Evolutionary conservation across 2,888 invertebrate species (phyloP).

Genomic region (Petrolisthes cinctipes): DNA sequence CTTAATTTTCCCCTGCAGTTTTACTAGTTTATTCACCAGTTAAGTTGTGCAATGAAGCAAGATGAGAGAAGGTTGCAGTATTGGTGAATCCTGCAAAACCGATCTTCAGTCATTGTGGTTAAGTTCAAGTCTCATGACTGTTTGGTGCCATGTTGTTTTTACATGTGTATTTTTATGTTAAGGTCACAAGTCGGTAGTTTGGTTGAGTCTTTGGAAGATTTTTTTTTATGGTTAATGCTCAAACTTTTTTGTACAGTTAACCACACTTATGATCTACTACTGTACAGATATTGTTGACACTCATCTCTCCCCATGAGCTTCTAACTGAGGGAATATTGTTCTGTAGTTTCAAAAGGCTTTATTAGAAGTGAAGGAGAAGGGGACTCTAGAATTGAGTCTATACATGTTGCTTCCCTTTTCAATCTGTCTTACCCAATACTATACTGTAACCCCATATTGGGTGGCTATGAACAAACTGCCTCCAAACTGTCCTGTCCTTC

Average conservation of each 20-base stretch:
- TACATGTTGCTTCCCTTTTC: too few relatives aligned
- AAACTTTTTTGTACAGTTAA: background rate
- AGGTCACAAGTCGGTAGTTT: background rate
- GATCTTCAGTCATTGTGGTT: background rate
- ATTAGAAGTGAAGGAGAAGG: too few relatives aligned
- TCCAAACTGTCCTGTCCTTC: too few relatives aligned
- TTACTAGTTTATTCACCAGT: too few relatives aligned
- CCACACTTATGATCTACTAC: background rate
- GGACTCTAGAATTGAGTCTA: too few relatives aligned
- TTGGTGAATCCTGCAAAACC: background rate
- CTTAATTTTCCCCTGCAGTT: too few relatives aligned
- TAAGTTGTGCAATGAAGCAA: too few relatives aligned
- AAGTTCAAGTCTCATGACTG: background rate
- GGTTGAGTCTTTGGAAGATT: background rate
- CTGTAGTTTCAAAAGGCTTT: background rate
- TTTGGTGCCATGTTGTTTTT: background rate
- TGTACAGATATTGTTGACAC: background rate
- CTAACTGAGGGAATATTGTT: background rate
- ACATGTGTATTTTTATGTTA: background rate
- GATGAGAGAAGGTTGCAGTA: background rate
- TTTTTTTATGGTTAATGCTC: background rate
- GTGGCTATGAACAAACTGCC: too few relatives aligned
- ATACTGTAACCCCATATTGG: too few relatives aligned
- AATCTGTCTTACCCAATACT: too few relatives aligned
- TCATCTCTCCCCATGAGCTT: background rate